Conservation (phyloP, 2,797 vertebrate genomes). For the Monodelphis domestica region DNA sequence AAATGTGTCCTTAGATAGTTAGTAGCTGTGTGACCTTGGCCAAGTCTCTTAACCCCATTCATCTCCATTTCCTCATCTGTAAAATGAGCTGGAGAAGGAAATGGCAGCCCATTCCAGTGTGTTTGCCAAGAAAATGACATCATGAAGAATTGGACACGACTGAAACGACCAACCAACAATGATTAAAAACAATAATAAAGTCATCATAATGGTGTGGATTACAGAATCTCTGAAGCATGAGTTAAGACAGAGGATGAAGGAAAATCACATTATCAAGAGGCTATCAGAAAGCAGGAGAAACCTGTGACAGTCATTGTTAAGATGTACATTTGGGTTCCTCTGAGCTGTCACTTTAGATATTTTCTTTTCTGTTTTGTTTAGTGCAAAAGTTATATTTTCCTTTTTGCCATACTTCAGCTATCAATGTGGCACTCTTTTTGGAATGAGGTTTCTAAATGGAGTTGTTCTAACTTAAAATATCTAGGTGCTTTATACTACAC, state of each 20-base stretch:
- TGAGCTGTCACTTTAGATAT: not conserved
- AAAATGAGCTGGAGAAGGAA: no score
- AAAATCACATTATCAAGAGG: not conserved
- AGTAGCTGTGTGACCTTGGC: no score
- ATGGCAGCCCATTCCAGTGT: no score
- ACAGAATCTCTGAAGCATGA: not conserved
- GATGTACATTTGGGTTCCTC: not conserved
- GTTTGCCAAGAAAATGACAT: no score
- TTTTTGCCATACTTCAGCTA: not conserved
- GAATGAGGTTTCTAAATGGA: not conserved
- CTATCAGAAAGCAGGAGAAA: not conserved
- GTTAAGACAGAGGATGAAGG: not conserved
- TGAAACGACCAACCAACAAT: no score
- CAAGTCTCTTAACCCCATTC: no score
- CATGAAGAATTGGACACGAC: no score
- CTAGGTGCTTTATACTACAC: not conserved
- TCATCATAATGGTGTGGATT: not conserved
- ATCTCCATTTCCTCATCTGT: no score
- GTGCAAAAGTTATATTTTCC: slow-evolving; percentile 25
- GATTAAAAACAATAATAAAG: no score
- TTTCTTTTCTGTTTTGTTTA: slow-evolving; percentile 11
- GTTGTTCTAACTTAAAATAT: slow-evolving; percentile 45
- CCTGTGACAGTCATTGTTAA: not conserved
- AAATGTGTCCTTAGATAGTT: no score
- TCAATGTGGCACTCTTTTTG: slow-evolving; percentile 3